These are phyloP conservation scores for Ia io DNA, from an alignment of 2,113 vertebrate genomes.

Conservation along the genomic window DNA sequence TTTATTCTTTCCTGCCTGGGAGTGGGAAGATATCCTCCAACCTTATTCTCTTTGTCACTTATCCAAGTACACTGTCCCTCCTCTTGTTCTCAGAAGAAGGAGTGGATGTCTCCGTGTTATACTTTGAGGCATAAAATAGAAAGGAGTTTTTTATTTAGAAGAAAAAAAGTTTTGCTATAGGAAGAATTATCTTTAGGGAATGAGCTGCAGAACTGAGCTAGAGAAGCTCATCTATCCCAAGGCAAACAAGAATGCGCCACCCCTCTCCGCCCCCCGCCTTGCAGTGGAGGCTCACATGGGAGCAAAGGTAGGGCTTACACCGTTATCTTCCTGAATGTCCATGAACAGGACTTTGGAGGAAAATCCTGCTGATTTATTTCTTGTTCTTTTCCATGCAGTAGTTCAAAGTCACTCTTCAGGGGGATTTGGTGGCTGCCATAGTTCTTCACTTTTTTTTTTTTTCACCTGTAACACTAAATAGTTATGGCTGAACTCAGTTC, in stretches of 20 bases:
- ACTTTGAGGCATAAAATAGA: not conserved
- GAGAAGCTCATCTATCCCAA: not conserved
- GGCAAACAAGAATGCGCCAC: not conserved
- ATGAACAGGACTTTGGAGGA: not conserved
- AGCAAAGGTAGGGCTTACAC: not conserved
- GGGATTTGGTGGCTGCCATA: not conserved
- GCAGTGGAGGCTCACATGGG: not conserved
- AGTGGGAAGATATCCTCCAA: not conserved
- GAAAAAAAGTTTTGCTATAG: not conserved
- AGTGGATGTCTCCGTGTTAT: not conserved
- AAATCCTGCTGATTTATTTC: not conserved
- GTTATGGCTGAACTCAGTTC: not conserved
- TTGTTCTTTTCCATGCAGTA: not conserved
- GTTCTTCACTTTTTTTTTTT: not conserved
- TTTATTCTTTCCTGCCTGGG: not conserved
- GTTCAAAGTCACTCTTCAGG: not conserved
- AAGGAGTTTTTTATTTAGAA: not conserved
- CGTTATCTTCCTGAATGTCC: not conserved
- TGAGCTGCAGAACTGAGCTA: not conserved
- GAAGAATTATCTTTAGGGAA: not conserved
- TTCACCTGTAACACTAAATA: not conserved
- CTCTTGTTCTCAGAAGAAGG: not conserved
- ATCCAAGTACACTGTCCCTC: not conserved
- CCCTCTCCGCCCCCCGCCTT: too few species aligned
- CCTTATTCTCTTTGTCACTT: not conserved